Percentiles rank a stretch among this genome's conserved stretches.
Evolutionary conservation across 1,140 invertebrate genomes (phyloP).

Genomic region (Bemisia tabaci): DNA sequence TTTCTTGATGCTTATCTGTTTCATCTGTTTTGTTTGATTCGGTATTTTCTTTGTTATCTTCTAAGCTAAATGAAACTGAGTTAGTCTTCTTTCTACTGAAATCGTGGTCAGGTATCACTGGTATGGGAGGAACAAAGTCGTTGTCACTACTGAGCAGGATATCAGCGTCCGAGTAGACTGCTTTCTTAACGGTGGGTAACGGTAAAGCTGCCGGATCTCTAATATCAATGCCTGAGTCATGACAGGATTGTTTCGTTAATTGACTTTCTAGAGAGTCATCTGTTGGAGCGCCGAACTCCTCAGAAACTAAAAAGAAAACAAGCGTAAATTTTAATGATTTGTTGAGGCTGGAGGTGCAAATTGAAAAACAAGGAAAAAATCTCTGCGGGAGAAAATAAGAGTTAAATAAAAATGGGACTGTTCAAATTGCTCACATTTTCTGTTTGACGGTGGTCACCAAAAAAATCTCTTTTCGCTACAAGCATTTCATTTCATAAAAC

Average conservation of each 20-base stretch:
- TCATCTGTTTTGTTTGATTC: constrained; percentile 26
- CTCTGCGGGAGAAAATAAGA: neutral
- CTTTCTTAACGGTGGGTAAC: constrained; percentile 32
- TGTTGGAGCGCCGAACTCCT: neutral
- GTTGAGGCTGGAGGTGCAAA: too few species aligned
- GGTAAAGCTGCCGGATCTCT: constrained; percentile 40
- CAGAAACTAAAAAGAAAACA: neutral
- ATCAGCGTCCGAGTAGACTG: constrained; percentile 64
- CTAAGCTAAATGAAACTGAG: constrained; percentile 54
- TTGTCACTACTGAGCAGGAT: constrained; percentile 53
- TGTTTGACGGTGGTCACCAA: too few species aligned
- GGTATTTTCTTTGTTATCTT: constrained; percentile 35
- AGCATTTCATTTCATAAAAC: too few species aligned
- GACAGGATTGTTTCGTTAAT: constrained; percentile 61
- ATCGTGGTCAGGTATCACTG: constrained; percentile 33
- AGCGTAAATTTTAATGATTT: too few species aligned
- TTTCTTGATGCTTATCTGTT: constrained; percentile 37
- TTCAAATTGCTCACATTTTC: too few species aligned
- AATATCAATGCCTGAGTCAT: constrained; percentile 80
- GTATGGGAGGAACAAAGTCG: constrained; percentile 68
- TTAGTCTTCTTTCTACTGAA: constrained; percentile 47
- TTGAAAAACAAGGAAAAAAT: neutral
- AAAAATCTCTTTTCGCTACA: too few species aligned
- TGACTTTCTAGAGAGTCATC: constrained; percentile 14
- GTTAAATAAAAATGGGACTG: too few species aligned